Evolutionary conservation across 2,888 invertebrate species (phyloP).

Genomic region (Celastrina argiolus): DNA sequence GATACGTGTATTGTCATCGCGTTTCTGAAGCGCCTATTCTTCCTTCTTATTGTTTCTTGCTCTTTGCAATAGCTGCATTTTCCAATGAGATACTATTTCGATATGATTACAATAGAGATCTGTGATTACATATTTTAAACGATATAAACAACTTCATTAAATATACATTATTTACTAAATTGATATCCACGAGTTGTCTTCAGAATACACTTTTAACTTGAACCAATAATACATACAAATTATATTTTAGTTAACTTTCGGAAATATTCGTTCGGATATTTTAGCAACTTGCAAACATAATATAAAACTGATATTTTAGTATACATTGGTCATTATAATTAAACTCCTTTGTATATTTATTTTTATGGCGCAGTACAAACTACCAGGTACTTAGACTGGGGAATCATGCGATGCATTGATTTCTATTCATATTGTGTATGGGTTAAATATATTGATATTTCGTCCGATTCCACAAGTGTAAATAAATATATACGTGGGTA

Average conservation of each 20-base stretch:
- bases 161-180: slow-evolving; percentile 15
- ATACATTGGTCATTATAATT: neutral
- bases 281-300: neutral
- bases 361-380: slow-evolving; percentile 8
- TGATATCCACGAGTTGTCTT: slow-evolving; percentile 1
- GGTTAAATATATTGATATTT: neutral
- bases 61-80: neutral
- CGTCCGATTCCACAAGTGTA: neutral
- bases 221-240: neutral
- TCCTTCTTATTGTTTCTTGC: neutral
- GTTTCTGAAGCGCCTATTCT: neutral
- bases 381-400: neutral
- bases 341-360: neutral
- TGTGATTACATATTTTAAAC: neutral
- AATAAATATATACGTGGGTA: slow-evolving; percentile 1
- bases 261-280: too few relatives aligned
- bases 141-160: slow-evolving; percentile 16
- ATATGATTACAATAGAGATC: slow-evolving; percentile 3
- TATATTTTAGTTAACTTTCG: too few relatives aligned
- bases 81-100: neutral
- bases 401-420: slow-evolving; percentile 12
- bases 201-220: neutral
- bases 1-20: neutral
- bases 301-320: neutral
- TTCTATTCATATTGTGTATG: neutral